Percentiles rank a stretch among this genome's conserved stretches.
These are phyloP conservation scores for Crenuchus spilurus DNA, from an alignment of 2,797 vertebrate species.

Conservation along the genomic window DNA sequence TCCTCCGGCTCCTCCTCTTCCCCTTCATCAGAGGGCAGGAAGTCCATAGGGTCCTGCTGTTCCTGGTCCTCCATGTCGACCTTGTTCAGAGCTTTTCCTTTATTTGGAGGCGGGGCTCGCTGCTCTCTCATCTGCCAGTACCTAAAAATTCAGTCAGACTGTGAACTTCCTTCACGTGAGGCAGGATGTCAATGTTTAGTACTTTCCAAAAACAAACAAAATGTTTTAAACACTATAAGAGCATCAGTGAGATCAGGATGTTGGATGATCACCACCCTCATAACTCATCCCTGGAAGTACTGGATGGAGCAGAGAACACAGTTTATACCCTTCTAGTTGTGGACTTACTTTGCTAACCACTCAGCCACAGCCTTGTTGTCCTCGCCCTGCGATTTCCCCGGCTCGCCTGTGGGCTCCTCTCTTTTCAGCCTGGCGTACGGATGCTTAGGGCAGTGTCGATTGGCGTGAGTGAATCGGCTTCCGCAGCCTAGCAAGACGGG, in stretches of 20 bases:
- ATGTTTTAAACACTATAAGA: no score
- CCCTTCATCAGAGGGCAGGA: constrained; percentile 85
- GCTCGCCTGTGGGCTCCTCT: constrained; percentile 85
- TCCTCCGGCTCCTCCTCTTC: constrained; percentile 80
- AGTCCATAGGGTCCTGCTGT: constrained; percentile 95
- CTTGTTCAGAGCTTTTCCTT: constrained; percentile 83
- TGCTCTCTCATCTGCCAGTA: constrained; percentile 96
- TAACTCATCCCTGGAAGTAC: no score
- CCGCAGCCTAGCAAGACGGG: constrained; percentile 82
- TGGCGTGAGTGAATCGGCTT: constrained; percentile 96
- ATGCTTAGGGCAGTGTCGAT: constrained; percentile 96
- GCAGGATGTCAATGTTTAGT: not conserved
- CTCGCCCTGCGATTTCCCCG: constrained; percentile 84
- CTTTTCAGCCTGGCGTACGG: constrained; percentile 93
- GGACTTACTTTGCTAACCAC: constrained; percentile 93
- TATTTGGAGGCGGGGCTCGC: constrained; percentile 81
- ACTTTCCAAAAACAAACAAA: no score
- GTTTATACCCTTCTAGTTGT: not conserved
- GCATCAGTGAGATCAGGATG: no score
- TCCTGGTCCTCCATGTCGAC: constrained; percentile 89
- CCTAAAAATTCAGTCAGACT: constrained; percentile 63
- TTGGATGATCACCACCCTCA: no score
- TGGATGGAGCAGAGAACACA: not conserved
- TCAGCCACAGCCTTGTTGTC: constrained; percentile 96
- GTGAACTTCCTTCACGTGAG: not conserved